A percentile compares a stretch with the other conserved stretches of the same genome.
Evolutionary conservation across 2,797 vertebrate genomes (phyloP).

Genomic region (Alcedo atthis): DNA sequence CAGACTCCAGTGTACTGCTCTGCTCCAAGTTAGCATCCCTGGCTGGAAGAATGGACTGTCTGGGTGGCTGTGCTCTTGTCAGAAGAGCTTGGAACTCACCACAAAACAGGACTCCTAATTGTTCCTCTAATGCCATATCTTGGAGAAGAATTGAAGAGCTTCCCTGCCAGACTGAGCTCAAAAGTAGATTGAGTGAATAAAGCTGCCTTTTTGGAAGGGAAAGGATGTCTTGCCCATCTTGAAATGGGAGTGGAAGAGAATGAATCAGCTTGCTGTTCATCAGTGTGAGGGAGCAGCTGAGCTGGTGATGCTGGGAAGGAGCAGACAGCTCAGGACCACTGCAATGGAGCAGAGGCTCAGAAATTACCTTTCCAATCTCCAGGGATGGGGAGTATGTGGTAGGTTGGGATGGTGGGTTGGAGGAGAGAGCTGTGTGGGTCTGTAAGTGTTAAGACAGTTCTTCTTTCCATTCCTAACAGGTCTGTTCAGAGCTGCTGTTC

Average conservation of each 20-base stretch:
- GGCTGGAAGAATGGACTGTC: not conserved
- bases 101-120: not conserved
- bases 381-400: not conserved
- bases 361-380: not conserved
- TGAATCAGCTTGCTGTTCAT: not conserved
- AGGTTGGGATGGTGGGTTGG: not conserved
- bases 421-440: not conserved
- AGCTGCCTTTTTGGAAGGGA: not conserved
- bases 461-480: slow-evolving; percentile 69
- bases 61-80: not conserved
- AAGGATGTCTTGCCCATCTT: not conserved
- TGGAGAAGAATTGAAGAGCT: not conserved
- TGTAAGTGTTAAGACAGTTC: not conserved
- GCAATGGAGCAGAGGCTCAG: not conserved
- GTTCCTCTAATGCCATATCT: not conserved
- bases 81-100: not conserved
- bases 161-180: not conserved
- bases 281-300: not conserved
- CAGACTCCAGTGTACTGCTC: not conserved
- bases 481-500: slow-evolving; percentile 97
- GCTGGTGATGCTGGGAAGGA: not conserved
- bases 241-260: not conserved
- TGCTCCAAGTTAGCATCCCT: not conserved
- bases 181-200: not conserved
- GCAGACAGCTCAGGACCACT: not conserved